These are phyloP conservation scores for Phycodurus eques DNA, from an alignment of 2,113 vertebrate species.

Conservation along the genomic window DNA sequence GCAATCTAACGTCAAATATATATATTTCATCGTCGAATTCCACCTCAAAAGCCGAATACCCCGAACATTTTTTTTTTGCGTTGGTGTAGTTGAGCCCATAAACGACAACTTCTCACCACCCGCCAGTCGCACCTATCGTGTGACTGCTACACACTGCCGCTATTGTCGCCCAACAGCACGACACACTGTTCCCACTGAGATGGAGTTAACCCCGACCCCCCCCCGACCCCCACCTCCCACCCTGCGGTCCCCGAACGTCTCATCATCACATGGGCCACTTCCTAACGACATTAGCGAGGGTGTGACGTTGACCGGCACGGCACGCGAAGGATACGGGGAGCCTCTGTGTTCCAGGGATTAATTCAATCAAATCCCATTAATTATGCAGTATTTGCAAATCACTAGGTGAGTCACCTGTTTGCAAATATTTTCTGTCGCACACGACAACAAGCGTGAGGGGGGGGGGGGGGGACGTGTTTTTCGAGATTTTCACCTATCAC, in stretches of 20 bases:
- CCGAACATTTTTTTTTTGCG: too few relatives aligned
- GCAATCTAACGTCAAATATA: too few relatives aligned
- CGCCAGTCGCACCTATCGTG: neutral
- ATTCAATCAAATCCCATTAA: neutral
- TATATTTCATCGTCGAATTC: too few relatives aligned
- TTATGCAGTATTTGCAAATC: neutral
- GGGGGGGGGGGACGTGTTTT: too few relatives aligned
- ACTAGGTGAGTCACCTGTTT: neutral
- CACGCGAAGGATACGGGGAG: neutral
- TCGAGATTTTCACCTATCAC: too few relatives aligned
- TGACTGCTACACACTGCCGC: neutral
- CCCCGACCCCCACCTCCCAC: neutral
- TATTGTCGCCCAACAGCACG: neutral
- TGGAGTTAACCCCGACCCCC: neutral
- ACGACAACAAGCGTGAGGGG: too few relatives aligned
- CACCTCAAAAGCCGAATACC: too few relatives aligned
- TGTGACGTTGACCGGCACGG: neutral
- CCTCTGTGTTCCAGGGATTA: neutral
- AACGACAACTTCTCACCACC: too few relatives aligned
- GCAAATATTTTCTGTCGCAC: too few relatives aligned
- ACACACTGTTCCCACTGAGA: neutral
- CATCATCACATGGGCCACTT: neutral
- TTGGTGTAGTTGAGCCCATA: too few relatives aligned
- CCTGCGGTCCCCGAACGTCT: neutral
- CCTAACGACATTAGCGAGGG: neutral